These are phyloP conservation scores for Drosophila parthenogenetica DNA, from an alignment of 2,888 invertebrate genomes.

Conservation along the genomic window DNA sequence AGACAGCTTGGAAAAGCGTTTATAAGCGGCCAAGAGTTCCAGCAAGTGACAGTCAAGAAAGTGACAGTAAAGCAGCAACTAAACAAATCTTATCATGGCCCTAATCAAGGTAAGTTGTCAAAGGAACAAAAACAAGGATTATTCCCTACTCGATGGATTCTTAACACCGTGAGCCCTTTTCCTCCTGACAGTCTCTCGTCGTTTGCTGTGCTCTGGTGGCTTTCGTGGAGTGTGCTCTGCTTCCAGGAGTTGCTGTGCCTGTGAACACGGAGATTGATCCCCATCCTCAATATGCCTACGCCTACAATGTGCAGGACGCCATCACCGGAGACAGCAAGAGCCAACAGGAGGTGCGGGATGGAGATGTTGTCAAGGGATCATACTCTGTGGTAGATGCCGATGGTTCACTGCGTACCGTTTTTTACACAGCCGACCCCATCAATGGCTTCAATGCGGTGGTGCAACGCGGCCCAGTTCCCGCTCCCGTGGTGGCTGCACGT, in stretches of 20 bases:
- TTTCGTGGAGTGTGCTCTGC: constrained; percentile 52
- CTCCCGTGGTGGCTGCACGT: constrained; percentile 44
- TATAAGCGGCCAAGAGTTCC: constrained; percentile 59
- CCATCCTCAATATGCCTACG: constrained; percentile 82
- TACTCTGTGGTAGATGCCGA: constrained; percentile 85
- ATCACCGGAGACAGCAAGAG: constrained; percentile 84
- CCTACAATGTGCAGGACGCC: constrained; percentile 83
- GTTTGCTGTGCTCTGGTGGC: constrained; percentile 57
- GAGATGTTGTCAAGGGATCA: constrained; percentile 84
- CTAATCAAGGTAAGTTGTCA: constrained; percentile 59
- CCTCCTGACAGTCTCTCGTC: constrained; percentile 39
- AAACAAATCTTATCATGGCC: constrained; percentile 46
- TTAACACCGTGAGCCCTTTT: background rate
- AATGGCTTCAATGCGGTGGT: constrained; percentile 86
- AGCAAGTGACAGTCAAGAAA: constrained; percentile 63
- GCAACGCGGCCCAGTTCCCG: constrained; percentile 86
- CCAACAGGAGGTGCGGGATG: constrained; percentile 84
- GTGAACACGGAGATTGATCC: constrained; percentile 76
- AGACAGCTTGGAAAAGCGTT: constrained; percentile 33
- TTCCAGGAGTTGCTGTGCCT: constrained; percentile 49
- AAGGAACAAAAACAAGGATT: background rate
- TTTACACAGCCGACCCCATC: constrained; percentile 84
- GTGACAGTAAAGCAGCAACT: constrained; percentile 33
- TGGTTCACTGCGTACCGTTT: constrained; percentile 83
- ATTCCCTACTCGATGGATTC: background rate